Conservation (phyloP, 2,888 invertebrate genomes). For the Ellobium chinense region DNA sequence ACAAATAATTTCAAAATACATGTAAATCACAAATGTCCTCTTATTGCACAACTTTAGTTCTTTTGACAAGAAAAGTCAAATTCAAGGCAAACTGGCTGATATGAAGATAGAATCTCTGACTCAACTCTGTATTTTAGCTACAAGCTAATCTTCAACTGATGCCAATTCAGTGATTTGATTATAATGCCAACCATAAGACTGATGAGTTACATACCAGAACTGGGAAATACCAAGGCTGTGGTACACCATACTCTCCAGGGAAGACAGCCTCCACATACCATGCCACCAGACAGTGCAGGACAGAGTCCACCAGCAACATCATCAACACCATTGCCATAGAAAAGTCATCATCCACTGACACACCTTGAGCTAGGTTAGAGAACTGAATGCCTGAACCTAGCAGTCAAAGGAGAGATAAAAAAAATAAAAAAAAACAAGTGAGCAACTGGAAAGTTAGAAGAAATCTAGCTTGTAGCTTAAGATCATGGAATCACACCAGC, state of each 20-base stretch:
- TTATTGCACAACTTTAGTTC: too few species aligned
- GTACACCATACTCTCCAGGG: slow-evolving; percentile 92
- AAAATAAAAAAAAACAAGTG: neutral
- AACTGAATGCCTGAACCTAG: slow-evolving; percentile 76
- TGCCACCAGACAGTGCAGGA: slow-evolving; percentile 87
- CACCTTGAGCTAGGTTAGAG: slow-evolving; percentile 79
- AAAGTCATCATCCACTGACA: slow-evolving; percentile 85
- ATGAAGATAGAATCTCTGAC: too few species aligned
- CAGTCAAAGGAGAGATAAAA: neutral
- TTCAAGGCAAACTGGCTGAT: too few species aligned
- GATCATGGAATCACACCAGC: too few species aligned
- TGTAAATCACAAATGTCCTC: too few species aligned
- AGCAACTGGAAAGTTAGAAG: neutral
- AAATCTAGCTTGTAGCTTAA: too few species aligned
- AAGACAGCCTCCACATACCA: slow-evolving; percentile 92
- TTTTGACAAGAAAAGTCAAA: too few species aligned
- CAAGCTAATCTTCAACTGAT: too few species aligned
- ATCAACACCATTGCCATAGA: slow-evolving; percentile 83
- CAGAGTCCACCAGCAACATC: slow-evolving; percentile 85
- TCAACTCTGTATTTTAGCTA: too few species aligned
- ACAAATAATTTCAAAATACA: too few species aligned
- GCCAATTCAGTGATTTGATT: too few species aligned
- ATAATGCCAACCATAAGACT: too few species aligned
- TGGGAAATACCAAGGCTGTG: slow-evolving; percentile 90
- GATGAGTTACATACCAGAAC: slow-evolving; percentile 82